Percentiles rank a stretch among this genome's conserved stretches.
These are phyloP conservation scores for Rhizomys pruinosus DNA, from an alignment of 2,113 vertebrate genomes.

Conservation along the genomic window DNA sequence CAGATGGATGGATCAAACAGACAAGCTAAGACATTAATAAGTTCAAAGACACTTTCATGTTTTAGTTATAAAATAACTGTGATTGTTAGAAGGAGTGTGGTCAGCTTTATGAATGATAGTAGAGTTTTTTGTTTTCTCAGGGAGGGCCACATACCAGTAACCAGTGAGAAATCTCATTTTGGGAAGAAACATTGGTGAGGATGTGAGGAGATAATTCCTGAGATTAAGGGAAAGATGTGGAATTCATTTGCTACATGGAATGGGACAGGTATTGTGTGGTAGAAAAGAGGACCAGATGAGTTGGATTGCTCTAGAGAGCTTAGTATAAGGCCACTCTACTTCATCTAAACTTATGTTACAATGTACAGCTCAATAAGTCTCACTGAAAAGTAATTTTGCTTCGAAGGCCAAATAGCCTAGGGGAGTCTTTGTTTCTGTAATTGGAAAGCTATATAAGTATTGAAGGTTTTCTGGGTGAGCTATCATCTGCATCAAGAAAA, in stretches of 20 bases:
- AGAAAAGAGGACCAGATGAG: background rate
- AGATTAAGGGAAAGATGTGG: background rate
- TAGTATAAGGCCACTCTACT: background rate
- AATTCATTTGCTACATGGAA: background rate
- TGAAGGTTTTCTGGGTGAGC: slow-evolving; percentile 46
- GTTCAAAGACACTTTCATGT: slow-evolving; percentile 16
- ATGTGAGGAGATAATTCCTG: background rate
- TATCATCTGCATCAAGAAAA: slow-evolving; percentile 57
- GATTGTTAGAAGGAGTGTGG: background rate
- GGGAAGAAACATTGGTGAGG: background rate
- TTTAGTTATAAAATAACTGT: background rate
- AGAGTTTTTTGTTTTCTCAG: background rate
- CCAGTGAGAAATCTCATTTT: background rate
- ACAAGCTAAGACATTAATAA: background rate
- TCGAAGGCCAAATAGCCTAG: slow-evolving; percentile 2
- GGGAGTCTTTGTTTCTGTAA: slow-evolving; percentile 55
- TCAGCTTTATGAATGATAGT: background rate
- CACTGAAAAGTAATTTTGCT: slow-evolving; percentile 4
- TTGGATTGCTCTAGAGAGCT: background rate
- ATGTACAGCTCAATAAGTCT: background rate
- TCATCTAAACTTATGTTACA: background rate
- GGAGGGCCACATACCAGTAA: background rate
- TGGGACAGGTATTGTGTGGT: background rate
- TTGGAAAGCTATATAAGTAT: slow-evolving; percentile 56
- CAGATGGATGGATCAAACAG: background rate